Conservation (phyloP, 2,113 vertebrate genomes). For the Clarias magur region DNA sequence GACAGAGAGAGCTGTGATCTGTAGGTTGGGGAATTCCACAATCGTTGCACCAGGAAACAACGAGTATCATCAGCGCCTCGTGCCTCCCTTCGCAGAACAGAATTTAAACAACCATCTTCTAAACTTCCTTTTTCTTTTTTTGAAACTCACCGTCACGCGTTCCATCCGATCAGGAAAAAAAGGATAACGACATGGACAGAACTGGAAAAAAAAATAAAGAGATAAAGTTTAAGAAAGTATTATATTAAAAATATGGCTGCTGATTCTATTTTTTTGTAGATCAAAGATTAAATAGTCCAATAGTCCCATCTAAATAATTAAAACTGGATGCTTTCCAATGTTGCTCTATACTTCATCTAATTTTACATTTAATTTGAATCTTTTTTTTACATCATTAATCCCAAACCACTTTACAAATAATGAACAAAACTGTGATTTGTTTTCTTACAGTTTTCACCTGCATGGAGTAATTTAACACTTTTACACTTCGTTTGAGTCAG, state of each 20-base stretch:
- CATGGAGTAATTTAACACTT: too few relatives aligned
- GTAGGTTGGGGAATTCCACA: neutral
- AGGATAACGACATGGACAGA: neutral
- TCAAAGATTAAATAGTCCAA: neutral
- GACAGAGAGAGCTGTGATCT: constrained; percentile 4
- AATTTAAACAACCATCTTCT: neutral
- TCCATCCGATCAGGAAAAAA: neutral
- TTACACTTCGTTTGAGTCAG: too few relatives aligned
- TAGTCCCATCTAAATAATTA: neutral
- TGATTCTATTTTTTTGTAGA: neutral
- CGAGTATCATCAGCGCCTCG: neutral
- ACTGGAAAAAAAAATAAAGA: neutral
- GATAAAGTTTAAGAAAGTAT: neutral
- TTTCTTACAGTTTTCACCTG: too few relatives aligned
- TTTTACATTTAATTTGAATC: neutral
- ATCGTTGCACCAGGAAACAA: neutral
- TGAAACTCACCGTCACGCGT: neutral
- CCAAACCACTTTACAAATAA: neutral
- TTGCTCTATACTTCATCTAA: neutral
- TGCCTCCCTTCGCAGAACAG: neutral
- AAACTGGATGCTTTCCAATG: neutral
- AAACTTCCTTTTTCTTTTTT: neutral
- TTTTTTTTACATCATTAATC: neutral
- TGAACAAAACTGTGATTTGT: neutral
- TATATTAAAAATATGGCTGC: neutral